Evolutionary conservation across 2,113 vertebrate genomes (phyloP).

Genomic region (Lophius piscatorius): DNA sequence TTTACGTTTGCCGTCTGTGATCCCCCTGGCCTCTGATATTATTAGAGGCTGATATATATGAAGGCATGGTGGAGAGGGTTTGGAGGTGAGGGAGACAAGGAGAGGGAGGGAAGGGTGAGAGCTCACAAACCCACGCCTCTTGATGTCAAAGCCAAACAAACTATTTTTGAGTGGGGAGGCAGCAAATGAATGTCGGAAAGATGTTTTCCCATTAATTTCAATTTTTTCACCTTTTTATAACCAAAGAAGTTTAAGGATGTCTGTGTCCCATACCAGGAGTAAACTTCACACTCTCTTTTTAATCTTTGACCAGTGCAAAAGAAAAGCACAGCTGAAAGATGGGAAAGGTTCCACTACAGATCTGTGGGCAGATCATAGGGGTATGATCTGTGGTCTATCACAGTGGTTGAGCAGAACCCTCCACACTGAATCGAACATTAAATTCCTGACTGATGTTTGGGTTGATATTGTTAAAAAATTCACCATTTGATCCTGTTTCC

Average conservation of each 20-base stretch:
- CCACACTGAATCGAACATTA: no score
- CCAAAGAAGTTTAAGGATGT: no score
- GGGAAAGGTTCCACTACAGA: constrained; percentile 20
- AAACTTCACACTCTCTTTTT: no score
- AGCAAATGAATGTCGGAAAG: constrained; percentile 37
- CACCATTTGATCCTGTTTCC: no score
- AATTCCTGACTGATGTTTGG: no score
- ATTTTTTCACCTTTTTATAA: no score
- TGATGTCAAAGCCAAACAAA: constrained; percentile 42
- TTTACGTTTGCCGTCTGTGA: constrained; percentile 63
- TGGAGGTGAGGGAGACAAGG: constrained; percentile 1
- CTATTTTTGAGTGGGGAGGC: constrained; percentile 55
- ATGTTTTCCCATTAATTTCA: not conserved
- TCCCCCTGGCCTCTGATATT: constrained; percentile 47
- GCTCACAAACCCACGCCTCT: constrained; percentile 20
- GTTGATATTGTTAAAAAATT: no score
- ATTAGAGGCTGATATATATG: constrained; percentile 53
- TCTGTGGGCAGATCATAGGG: no score
- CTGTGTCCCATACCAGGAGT: no score
- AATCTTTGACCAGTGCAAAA: no score
- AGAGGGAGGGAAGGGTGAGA: constrained; percentile 18
- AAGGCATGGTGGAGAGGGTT: constrained; percentile 9
- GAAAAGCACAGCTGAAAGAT: constrained; percentile 24
- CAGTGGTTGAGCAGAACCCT: no score
- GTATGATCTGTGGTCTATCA: no score